A percentile compares a stretch with the other conserved stretches of the same genome.
These are phyloP conservation scores for Noctua comes DNA, from an alignment of 2,888 invertebrate genomes.

Conservation along the genomic window DNA sequence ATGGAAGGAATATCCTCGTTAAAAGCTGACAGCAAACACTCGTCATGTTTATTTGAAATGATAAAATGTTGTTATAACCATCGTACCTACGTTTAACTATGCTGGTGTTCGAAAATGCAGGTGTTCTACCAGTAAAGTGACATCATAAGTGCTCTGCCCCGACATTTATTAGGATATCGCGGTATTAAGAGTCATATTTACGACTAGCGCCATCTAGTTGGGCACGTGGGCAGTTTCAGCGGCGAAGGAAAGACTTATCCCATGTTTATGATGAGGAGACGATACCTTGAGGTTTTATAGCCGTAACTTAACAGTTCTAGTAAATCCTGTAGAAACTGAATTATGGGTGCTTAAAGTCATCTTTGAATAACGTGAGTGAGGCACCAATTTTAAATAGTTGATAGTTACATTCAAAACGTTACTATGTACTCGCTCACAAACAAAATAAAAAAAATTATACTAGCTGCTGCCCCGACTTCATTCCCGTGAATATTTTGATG, in stretches of 20 bases:
- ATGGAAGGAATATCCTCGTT: constrained; percentile 79
- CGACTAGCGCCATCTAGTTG: constrained; percentile 62
- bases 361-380: neutral
- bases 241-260: constrained; percentile 39
- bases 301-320: constrained; percentile 20
- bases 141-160: constrained; percentile 45
- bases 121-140: constrained; percentile 42
- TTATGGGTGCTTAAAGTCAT: constrained; percentile 10
- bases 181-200: constrained; percentile 51
- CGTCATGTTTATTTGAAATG: constrained; percentile 57
- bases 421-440: neutral
- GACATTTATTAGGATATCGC: constrained; percentile 54
- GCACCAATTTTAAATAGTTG: neutral
- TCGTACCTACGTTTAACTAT: constrained; percentile 2
- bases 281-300: constrained; percentile 36
- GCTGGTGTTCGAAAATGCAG: constrained; percentile 39
- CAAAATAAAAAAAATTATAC: neutral
- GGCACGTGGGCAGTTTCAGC: constrained; percentile 28
- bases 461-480: neutral
- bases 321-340: constrained; percentile 36
- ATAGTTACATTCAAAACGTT: neutral
- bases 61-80: constrained; percentile 32
- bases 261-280: constrained; percentile 49
- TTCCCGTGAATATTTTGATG: neutral
- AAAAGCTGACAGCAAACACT: constrained; percentile 71